Base-by-base conservation (phyloP, 1,140 invertebrate genomes). In the Drosophila ambigua region DNA sequence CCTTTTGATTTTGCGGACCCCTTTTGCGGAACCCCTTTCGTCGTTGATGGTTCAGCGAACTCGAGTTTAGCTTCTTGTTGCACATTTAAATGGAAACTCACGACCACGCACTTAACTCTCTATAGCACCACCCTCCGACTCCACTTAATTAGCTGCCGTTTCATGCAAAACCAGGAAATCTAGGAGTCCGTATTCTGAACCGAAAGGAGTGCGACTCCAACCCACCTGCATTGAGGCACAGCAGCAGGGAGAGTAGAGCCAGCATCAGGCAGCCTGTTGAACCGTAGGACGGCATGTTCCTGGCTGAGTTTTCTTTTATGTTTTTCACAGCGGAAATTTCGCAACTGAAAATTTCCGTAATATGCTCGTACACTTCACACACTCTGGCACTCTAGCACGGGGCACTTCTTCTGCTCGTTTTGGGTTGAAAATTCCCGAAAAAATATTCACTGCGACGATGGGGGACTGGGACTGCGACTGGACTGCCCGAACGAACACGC, bases 201-300 rank as follows among this genome's bases (percentile, higher is more conserved):
- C 24, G 46, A 11, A 48, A 23, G 9, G 31, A 15, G 20, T 7
- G 9, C 31, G 4, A 5, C 39, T 8, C 5, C 0, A 48, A 87
- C 82, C 54, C 74, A 87, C 82, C 82, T 82, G 82, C 58, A 79
- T 76, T 82, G n/a, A 82, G 55, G 53, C 73, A 59, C 46, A 79
- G 45, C 16, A 81, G 58, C 16, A 87, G 71, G 65, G 67, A 65
- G 41, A 88, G 49, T 41, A 87, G 31, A 23, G 61, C 62, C 52
- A 87, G 60, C 52, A 79, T 39, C 11, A 82, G 60, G 54, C 72
- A 54, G 63, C 83, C 73, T 77, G 61, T 79, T 57, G 71, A 76
- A 52, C 73, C 63, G 28, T 51, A 69, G 83, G 78, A 62, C 35
- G 71, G 62, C 83, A 88, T 87, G 55, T 13, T 51, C 26, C 20